Base-by-base conservation (phyloP, 2,797 vertebrate genomes). In the Cirrhinus mrigala region DNA sequence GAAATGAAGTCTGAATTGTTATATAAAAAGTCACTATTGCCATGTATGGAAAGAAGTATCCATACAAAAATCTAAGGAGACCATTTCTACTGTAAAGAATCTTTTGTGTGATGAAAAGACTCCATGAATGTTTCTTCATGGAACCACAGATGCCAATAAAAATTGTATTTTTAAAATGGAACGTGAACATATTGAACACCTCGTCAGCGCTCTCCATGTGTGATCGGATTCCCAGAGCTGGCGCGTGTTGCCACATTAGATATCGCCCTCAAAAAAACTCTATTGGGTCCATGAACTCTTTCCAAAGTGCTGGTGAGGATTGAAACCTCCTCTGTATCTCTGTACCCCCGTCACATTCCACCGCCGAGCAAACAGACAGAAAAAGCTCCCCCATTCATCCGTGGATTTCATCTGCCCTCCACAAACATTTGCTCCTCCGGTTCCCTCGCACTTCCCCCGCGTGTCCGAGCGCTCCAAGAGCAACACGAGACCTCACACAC, bases 401-500 rank as follows among this genome's bases (percentile, higher is more conserved):
- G 76, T 37, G 64, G 68, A 75, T 68, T 78, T 66, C 66, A 82
- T 46, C 46, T 69, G 58, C 77, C 77, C 62, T 77, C 66, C 58
- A 62, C 74, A 86, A 89, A 89, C 85, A 88, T 86, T 88, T 86
- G 82, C 85, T 73, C 37, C 74, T 80, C 71, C 73, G 37, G 33
- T 75, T 80, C 73, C 86, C 60, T 73, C 22, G 10, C 64, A 60
- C 85, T 11, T 4, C 44, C 29, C 33, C 29, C 40, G 27, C n/a
- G 33, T 74, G 64, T 40, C 83, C 54, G 50, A 40, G 10, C 44
- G 22, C 81, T 71, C 48, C 75, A 81, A 86, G 66, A 78, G 69
- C 40, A 89, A 88, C 88, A 89, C 56, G 73, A 77, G 88, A 89
- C 88, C 86, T 81, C 88, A 89, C 88, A 87, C 86, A 68, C 81